phyloP scores from a whole-genome alignment of 2,888 invertebrate species.

The Lumbricus terrestris region DNA sequence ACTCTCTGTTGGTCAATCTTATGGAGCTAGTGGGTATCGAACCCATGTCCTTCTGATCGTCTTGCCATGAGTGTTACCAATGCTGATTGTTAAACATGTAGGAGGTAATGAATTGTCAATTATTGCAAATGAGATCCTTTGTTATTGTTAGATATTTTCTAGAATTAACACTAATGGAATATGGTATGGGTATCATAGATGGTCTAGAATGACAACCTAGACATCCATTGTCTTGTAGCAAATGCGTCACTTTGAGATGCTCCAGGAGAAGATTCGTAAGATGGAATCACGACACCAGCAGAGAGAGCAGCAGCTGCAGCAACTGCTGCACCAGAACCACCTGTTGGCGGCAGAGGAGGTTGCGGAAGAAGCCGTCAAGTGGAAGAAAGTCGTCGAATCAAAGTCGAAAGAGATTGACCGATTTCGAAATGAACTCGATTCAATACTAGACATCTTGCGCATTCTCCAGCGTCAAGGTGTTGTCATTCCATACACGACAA shows the following conservation, averaged over 20 bases:
- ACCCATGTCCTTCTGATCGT: no score
- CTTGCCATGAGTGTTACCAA: neutral
- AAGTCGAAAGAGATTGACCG: slow-evolving; percentile 56
- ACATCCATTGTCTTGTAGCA: slow-evolving; percentile 45
- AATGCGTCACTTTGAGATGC: slow-evolving; percentile 55
- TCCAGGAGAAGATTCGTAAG: slow-evolving; percentile 52
- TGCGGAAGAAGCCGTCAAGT: slow-evolving; percentile 49
- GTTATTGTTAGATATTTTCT: neutral
- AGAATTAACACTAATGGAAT: neutral
- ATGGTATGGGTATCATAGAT: neutral
- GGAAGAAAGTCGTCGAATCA: slow-evolving; percentile 51
- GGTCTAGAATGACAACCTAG: neutral
- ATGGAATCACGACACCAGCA: slow-evolving; percentile 50
- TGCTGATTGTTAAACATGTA: neutral
- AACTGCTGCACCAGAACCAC: slow-evolving; percentile 41
- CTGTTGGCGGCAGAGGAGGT: slow-evolving; percentile 44
- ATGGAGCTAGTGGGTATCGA: no score
- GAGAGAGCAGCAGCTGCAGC: slow-evolving; percentile 52
- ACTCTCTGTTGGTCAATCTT: no score
- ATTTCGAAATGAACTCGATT: slow-evolving; percentile 56
- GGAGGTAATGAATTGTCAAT: no score
- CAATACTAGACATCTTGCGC: slow-evolving; percentile 53
- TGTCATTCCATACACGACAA: slow-evolving; percentile 43
- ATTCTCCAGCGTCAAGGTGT: slow-evolving; percentile 56
- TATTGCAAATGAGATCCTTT: neutral